Base-by-base conservation (phyloP, 2,113 vertebrate species). In the Athene noctua region DNA sequence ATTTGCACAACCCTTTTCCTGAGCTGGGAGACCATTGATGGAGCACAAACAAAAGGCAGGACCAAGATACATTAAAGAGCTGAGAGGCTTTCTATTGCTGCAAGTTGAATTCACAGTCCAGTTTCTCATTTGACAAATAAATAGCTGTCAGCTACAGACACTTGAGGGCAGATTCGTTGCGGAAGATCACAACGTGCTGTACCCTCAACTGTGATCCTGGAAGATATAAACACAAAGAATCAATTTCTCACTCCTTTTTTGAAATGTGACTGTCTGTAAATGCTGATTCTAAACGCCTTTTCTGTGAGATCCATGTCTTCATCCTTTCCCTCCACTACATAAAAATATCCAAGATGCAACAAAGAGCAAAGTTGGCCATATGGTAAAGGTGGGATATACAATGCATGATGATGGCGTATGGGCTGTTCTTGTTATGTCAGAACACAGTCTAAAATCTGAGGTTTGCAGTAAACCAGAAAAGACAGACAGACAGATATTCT, bases 31-130 rank as follows among this genome's bases (percentile, higher is more conserved):
- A 81, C 81, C 70, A 47, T 9, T 78, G 51, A 79, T 86, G 75
- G 42, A 94, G 44, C 19, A 65, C 52, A 94, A 88, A 23, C 57
- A 94, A 93, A 84, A 65, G 30, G 40, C 25, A 86, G 40, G 55
- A 90, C 36, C 0, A 3, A 74, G 74, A 77, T 6, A 11, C 42
- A 58, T 70, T 80, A 54, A 93, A 90, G 40, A 86, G 44, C 36
- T 74, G 51, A 90, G 92, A 92, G 42, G n/a, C n/a, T 89, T 95
- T 90, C 92, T 86, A 80, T n/a, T 91, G 65, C 55, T 78, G 30
- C 15, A 86, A 84, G 59, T 38, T 81, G 57, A 88, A 88, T 86
- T 93, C 82, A 88, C 5, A 3, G 80, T 65, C n/a, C 52, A 88
- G 36, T 63, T 92, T 91, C 86, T 84, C 57, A 78, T 86, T 71